phyloP scores from a whole-genome alignment of 2,888 invertebrate genomes.

The Oxytorus armatus region DNA sequence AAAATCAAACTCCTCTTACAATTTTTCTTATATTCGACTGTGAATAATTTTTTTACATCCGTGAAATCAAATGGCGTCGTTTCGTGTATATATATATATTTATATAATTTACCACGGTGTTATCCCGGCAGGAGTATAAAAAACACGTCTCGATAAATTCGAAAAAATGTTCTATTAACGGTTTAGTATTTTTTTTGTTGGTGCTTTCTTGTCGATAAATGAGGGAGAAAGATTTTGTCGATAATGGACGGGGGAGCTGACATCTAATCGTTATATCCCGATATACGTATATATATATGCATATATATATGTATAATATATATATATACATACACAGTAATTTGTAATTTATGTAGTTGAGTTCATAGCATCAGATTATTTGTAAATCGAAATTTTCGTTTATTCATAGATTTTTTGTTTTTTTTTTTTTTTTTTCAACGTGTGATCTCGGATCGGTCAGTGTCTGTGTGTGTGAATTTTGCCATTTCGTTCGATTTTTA shows the following conservation, averaged over 20 bases:
- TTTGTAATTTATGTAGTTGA: conserved; percentile 75
- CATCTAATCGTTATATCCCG: conserved; percentile 80
- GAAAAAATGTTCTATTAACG: not conserved
- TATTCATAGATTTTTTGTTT: conserved; percentile 54
- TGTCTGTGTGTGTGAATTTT: conserved; percentile 39
- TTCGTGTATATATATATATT: too few relatives aligned
- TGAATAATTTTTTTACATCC: too few relatives aligned
- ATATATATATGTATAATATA: too few relatives aligned
- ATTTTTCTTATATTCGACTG: too few relatives aligned
- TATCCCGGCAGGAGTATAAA: too few relatives aligned
- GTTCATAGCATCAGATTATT: conserved; percentile 64
- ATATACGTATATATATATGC: conserved; percentile 81
- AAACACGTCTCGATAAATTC: conserved; percentile 4
- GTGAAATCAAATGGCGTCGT: too few relatives aligned
- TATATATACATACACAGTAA: conserved; percentile 80
- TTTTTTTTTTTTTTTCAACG: conserved; percentile 44
- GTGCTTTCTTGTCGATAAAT: conserved; percentile 32
- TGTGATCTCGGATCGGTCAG: conserved; percentile 59
- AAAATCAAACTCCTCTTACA: too few relatives aligned
- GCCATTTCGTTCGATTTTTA: conserved; percentile 20
- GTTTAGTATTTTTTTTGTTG: conserved; percentile 17
- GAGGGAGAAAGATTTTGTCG: conserved; percentile 67
- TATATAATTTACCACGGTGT: too few relatives aligned
- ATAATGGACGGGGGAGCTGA: conserved; percentile 76
- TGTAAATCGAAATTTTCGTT: conserved; percentile 61